phyloP scores from a whole-genome alignment of 2,888 invertebrate genomes.

The Carabus problematicus region DNA sequence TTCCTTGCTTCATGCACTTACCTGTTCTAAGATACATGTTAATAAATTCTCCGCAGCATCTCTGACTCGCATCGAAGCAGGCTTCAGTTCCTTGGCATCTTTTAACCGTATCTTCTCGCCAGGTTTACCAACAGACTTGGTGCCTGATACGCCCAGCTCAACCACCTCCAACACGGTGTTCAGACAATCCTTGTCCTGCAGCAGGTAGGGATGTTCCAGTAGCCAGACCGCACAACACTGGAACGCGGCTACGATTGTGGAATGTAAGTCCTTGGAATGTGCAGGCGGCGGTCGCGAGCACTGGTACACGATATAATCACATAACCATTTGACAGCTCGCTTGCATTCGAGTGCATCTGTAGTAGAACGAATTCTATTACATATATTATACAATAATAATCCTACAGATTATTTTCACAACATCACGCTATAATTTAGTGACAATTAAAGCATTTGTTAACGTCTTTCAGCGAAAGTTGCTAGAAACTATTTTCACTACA shows the following conservation, averaged over 20 bases:
- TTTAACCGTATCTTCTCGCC: constrained; percentile 92
- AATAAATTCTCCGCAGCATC: constrained; percentile 96
- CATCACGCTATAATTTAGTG: too few species aligned
- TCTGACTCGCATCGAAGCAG: constrained; percentile 95
- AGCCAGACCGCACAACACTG: constrained; percentile 92
- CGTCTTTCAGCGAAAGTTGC: too few species aligned
- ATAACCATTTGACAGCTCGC: constrained; percentile 95
- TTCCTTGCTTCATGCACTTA: constrained; percentile 51
- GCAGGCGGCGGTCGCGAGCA: constrained; percentile 93
- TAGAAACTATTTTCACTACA: too few species aligned
- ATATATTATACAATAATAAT: too few species aligned
- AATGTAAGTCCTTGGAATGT: constrained; percentile 93
- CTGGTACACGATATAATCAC: constrained; percentile 96
- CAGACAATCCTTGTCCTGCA: constrained; percentile 91
- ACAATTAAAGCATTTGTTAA: too few species aligned
- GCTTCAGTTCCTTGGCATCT: constrained; percentile 94
- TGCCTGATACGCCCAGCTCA: constrained; percentile 96
- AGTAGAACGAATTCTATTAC: too few species aligned
- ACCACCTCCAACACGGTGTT: constrained; percentile 95
- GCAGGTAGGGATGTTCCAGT: constrained; percentile 85
- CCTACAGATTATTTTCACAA: constrained; percentile 46
- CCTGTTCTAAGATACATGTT: constrained; percentile 89
- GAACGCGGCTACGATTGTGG: constrained; percentile 92
- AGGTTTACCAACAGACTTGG: constrained; percentile 86
- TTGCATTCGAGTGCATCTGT: constrained; percentile 88